phyloP scores from a whole-genome alignment of 2,113 vertebrate genomes.

The Isichthys henryi region DNA sequence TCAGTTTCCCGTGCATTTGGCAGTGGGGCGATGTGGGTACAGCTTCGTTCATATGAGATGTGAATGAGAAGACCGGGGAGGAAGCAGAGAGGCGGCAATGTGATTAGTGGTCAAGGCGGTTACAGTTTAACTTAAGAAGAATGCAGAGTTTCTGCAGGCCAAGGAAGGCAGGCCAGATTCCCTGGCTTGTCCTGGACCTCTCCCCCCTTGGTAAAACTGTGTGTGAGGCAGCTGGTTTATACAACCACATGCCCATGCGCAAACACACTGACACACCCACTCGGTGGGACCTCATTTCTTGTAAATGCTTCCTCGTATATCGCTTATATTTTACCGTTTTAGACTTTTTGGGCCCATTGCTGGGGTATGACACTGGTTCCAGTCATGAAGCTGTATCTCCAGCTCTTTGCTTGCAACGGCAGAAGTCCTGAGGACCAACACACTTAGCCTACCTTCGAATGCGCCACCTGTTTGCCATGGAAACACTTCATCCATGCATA shows the following conservation, averaged over 20 bases:
- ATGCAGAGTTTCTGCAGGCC: slow-evolving; percentile 53
- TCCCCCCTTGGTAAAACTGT: background rate
- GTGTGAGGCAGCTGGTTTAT: background rate
- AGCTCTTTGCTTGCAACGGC: background rate
- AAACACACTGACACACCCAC: background rate
- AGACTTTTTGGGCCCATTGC: background rate
- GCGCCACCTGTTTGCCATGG: background rate
- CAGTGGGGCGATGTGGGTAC: background rate
- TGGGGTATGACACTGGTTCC: background rate
- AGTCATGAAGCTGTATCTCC: background rate
- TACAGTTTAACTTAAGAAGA: slow-evolving; percentile 67
- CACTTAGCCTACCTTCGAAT: background rate
- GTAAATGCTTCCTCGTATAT: background rate
- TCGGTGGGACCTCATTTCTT: no score
- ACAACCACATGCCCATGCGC: background rate
- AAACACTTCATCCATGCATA: background rate
- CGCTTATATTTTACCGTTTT: background rate
- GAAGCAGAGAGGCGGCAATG: slow-evolving; percentile 56
- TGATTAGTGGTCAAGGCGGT: slow-evolving; percentile 69
- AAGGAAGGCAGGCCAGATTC: slow-evolving; percentile 33
- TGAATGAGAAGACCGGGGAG: slow-evolving; percentile 48
- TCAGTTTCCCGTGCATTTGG: background rate
- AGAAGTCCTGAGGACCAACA: background rate
- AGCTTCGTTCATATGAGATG: slow-evolving; percentile 29
- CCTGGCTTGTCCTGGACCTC: background rate